Base-by-base conservation (phyloP, 2,113 vertebrate species). In the Gobius niger region DNA sequence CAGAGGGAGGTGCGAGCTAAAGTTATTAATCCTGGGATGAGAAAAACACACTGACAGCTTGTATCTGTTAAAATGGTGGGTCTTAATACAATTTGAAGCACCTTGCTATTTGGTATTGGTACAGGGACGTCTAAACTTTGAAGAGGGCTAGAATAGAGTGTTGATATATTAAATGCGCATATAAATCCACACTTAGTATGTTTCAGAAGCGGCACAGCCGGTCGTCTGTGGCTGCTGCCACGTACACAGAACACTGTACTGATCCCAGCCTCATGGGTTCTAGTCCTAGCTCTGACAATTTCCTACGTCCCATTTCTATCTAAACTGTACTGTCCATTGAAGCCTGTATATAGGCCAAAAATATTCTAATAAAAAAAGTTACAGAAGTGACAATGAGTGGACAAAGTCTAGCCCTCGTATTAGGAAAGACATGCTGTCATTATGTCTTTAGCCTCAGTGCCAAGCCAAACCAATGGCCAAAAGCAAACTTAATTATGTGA, bases 21-120 rank as follows among this genome's bases (percentile, higher is more conserved):
- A 70, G 19, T 77, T 63, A 85, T 83, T 87, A 76, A 76, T 69
- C 74, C 72, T 81, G 66, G 62, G 56, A 76, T 50, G 68, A 71
- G 80, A 75, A 71, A 78, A 59, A 49, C 51, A 40, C 61, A 47
- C 46, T 56, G 44, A 74, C 71, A 70, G 41, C 59, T 9, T 19
- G 59, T 68, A 75, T 70, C 7, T 77, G 64, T 78, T 63, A 73
- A 16, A 24, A 41, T 1, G 46, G 53, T 47, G 53, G 40, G 67
- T 59, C 54, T 68, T 59, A 59, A 60, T 68, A 47, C 53, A 78
- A 71, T 47, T 56, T 16, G 66, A 44, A 65, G 50, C 52, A 51
- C 54, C 24, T 57, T 34, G 19, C 51, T 19, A 53, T 53, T 56
- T 56, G 18, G 9, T 57, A 3, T 54, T 56, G 14, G 13, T 50